These are phyloP conservation scores for Acyrthosiphon pisum DNA, from an alignment of 1,140 invertebrate species.

Conservation along the genomic window DNA sequence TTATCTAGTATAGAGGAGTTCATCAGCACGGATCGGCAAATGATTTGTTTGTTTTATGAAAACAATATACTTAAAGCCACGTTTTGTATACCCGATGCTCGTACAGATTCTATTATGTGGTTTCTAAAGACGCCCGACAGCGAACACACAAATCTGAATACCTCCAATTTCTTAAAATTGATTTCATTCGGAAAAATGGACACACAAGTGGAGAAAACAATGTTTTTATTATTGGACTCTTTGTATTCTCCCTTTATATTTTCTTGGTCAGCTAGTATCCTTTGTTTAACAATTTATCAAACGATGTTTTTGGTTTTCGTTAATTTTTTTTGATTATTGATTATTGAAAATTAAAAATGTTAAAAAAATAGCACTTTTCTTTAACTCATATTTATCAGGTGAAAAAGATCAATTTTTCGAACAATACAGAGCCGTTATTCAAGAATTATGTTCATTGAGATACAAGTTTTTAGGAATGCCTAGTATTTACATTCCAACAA, in stretches of 20 bases:
- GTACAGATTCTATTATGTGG: conserved; percentile 9
- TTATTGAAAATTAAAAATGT: background rate
- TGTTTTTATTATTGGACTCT: conserved; percentile 27
- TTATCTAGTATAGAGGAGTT: background rate
- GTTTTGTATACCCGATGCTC: background rate
- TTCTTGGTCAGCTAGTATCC: conserved; percentile 47
- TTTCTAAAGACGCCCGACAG: background rate
- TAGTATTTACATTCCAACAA: conserved; percentile 37
- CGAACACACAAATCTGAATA: background rate
- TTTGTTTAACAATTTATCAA: background rate
- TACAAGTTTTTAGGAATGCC: conserved; percentile 49
- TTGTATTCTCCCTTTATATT: conserved; percentile 46
- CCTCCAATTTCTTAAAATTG: background rate
- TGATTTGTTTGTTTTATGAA: conserved; percentile 37
- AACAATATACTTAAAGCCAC: conserved; percentile 28
- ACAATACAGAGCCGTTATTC: conserved; percentile 28
- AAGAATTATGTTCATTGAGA: conserved; percentile 45
- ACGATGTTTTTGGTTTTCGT: background rate
- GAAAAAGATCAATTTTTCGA: conserved; percentile 48
- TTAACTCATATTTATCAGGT: background rate
- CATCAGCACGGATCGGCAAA: background rate
- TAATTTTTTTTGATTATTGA: background rate
- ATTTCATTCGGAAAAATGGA: conserved; percentile 29
- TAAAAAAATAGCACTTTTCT: background rate
- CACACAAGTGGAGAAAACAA: conserved; percentile 38